A percentile compares a stretch with the other conserved stretches of the same genome.
These are phyloP conservation scores for Himalopsyche phryganea DNA, from an alignment of 1,140 invertebrate genomes.

Conservation along the genomic window DNA sequence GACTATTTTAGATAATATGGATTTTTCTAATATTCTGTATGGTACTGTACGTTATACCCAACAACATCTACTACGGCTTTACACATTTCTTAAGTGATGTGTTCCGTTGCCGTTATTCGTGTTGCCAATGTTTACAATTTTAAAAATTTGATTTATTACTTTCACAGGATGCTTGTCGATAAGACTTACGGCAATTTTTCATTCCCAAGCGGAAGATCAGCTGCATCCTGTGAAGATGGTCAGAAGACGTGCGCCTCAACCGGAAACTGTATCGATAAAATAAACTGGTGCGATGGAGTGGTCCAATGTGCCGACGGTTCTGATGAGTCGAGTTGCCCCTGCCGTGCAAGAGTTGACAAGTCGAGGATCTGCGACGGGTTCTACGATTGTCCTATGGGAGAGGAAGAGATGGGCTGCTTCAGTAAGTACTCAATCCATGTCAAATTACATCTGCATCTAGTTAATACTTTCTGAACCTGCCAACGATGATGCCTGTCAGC, in stretches of 20 bases:
- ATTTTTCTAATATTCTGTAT: no score
- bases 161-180: constrained; percentile 16
- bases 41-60: no score
- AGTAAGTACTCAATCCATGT: constrained; percentile 45
- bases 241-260: constrained; percentile 40
- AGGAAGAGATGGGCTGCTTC: constrained; percentile 75
- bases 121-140: no score
- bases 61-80: no score
- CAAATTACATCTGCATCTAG: no score
- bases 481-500: no score
- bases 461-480: no score
- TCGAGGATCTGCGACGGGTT: constrained; percentile 76
- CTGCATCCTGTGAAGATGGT: constrained; percentile 37
- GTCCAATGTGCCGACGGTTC: constrained; percentile 77
- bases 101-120: no score
- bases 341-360: constrained; percentile 60
- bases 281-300: constrained; percentile 67
- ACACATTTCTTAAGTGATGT: no score
- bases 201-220: constrained; percentile 22
- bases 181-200: constrained; percentile 25
- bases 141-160: constrained; percentile 1
- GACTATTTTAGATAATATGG: no score
- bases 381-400: constrained; percentile 69
- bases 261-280: constrained; percentile 57
- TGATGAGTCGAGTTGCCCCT: constrained; percentile 75